Percentiles rank a stretch among this genome's conserved stretches.
Conservation (phyloP, 1,140 invertebrate species). For the Pogonus chalceus region DNA sequence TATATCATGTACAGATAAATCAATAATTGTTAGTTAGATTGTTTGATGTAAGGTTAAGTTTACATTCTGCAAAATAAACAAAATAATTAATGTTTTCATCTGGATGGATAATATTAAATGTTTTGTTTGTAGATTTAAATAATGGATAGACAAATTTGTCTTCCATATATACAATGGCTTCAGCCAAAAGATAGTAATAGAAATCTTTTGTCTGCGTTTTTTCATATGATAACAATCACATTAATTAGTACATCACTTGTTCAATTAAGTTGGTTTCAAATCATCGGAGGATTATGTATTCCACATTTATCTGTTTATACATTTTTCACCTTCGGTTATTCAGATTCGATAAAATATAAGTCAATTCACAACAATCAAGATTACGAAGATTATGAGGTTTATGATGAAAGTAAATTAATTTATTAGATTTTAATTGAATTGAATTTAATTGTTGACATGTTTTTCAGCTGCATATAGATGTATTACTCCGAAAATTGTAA, state of each 20-base stretch:
- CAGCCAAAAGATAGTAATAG: slow-evolving; percentile 30
- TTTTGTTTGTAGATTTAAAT: no score
- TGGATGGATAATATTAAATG: no score
- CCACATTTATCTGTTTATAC: slow-evolving; percentile 28
- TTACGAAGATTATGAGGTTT: slow-evolving; percentile 12
- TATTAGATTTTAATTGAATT: not conserved
- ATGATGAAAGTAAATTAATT: slow-evolving; percentile 6
- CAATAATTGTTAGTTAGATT: no score
- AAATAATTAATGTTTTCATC: no score
- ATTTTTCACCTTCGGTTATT: slow-evolving; percentile 34
- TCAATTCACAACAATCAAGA: not conserved
- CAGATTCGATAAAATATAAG: slow-evolving; percentile 2
- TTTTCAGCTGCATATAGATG: slow-evolving; percentile 23
- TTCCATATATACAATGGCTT: slow-evolving; percentile 18
- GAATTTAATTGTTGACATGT: not conserved
- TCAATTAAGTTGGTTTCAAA: slow-evolving; percentile 30
- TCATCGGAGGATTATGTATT: slow-evolving; percentile 26
- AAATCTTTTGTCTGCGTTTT: slow-evolving; percentile 31
- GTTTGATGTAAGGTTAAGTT: no score
- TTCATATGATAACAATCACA: slow-evolving; percentile 31
- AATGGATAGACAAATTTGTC: not conserved
- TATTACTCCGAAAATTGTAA: slow-evolving; percentile 28
- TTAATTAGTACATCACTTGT: slow-evolving; percentile 32
- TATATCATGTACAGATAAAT: no score
- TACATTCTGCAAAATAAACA: no score